Evolutionary conservation across 2,797 vertebrate species (phyloP).

Genomic region (Cephalopachus bancanus): DNA sequence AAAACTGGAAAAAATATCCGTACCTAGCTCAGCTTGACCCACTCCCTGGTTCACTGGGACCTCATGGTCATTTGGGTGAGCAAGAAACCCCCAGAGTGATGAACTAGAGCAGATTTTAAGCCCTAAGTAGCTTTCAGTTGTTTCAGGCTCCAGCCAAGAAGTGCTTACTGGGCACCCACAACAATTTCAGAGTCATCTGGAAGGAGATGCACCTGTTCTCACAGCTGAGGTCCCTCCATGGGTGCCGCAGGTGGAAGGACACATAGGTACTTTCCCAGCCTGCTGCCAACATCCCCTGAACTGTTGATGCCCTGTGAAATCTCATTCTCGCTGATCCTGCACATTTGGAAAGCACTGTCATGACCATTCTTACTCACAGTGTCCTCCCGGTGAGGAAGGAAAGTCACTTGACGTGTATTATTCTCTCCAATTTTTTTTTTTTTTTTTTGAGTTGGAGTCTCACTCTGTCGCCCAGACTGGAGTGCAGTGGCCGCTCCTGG

Average conservation of each 20-base stretch:
- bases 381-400: neutral
- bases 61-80: neutral
- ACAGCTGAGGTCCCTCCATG: neutral
- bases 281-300: neutral
- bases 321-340: constrained; percentile 46
- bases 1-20: neutral
- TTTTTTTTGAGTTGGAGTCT: too few species aligned
- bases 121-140: neutral
- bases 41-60: neutral
- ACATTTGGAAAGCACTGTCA: neutral
- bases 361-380: neutral
- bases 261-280: constrained; percentile 63
- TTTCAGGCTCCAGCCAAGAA: constrained; percentile 28
- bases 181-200: neutral
- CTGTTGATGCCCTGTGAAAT: neutral
- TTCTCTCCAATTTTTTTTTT: neutral
- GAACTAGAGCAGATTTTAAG: neutral
- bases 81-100: neutral
- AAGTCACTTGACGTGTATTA: neutral
- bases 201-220: constrained; percentile 44
- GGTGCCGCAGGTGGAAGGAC: constrained; percentile 24
- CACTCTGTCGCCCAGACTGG: too few species aligned
- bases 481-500: too few species aligned
- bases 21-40: neutral
- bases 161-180: constrained; percentile 34